phyloP scores from a whole-genome alignment of 2,113 vertebrate genomes.

The Ranitomeya imitator region DNA sequence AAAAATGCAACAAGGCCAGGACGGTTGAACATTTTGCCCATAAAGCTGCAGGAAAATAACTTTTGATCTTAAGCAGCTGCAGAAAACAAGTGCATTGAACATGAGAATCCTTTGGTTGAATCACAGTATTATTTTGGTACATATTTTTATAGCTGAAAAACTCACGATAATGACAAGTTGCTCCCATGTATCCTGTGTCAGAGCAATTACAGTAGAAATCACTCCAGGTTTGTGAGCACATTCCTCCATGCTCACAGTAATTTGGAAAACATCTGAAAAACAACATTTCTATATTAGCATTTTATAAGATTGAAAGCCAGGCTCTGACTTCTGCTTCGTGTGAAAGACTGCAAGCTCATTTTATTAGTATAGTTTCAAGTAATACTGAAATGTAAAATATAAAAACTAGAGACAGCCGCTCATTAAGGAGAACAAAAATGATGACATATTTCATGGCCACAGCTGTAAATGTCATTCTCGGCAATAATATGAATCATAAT shows the following conservation, averaged over 20 bases:
- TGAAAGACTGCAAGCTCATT: neutral
- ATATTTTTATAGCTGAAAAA: neutral
- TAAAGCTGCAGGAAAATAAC: neutral
- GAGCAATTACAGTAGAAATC: constrained; percentile 89
- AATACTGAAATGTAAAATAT: constrained; percentile 36
- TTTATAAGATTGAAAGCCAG: neutral
- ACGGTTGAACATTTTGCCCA: neutral
- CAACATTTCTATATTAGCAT: neutral
- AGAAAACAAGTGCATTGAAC: neutral
- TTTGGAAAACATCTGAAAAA: constrained; percentile 84
- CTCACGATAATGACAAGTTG: constrained; percentile 91
- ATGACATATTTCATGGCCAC: neutral
- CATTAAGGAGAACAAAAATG: constrained; percentile 32
- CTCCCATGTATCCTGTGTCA: constrained; percentile 85
- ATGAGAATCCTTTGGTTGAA: neutral
- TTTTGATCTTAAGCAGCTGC: neutral
- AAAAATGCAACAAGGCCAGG: too few relatives aligned
- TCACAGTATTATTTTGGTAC: neutral
- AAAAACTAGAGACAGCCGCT: neutral
- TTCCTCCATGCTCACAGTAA: constrained; percentile 90
- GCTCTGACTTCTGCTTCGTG: neutral
- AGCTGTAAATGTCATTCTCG: constrained; percentile 33
- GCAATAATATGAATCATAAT: constrained; percentile 15
- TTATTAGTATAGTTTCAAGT: constrained; percentile 25
- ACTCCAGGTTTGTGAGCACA: constrained; percentile 91